These are phyloP conservation scores for Cliona cf. orientalis DNA, from an alignment of 37 sponge, comb jelly and placozoan genomes.

Conservation along the genomic window DNA sequence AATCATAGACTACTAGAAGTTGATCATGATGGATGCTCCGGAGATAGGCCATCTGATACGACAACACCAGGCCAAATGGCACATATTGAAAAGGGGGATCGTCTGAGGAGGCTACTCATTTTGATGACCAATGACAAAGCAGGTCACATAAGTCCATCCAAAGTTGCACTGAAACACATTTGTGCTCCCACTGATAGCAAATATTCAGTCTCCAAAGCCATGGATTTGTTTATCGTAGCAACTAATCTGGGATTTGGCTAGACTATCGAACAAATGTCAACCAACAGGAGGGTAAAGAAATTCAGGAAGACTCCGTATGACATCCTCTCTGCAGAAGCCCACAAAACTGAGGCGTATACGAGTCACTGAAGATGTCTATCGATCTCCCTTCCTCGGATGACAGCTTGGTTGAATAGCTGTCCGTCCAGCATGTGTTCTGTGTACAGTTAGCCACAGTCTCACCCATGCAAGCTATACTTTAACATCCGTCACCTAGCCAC, in stretches of 20 bases:
- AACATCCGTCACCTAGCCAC: too few relatives aligned
- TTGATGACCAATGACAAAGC: not conserved
- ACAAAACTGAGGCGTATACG: not conserved
- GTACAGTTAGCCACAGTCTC: too few relatives aligned
- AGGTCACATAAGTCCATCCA: conserved; percentile 2
- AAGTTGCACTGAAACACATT: not conserved
- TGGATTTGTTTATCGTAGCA: not conserved
- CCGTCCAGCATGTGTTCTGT: too few relatives aligned
- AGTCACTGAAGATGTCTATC: not conserved
- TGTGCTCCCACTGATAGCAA: not conserved
- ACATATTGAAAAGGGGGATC: not conserved
- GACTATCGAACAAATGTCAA: not conserved
- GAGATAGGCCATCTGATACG: not conserved
- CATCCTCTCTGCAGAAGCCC: not conserved
- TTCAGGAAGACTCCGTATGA: not conserved
- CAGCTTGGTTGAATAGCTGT: too few relatives aligned
- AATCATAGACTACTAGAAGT: conserved; percentile 1
- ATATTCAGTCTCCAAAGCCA: not conserved
- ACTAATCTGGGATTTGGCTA: not conserved
- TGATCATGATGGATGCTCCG: not conserved
- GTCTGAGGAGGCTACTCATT: not conserved
- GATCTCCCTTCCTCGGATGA: too few relatives aligned
- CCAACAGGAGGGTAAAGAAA: not conserved
- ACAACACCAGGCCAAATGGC: too few relatives aligned
- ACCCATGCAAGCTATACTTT: too few relatives aligned